Conservation (phyloP, 1,140 invertebrate species). For the Trichonephila clavata region DNA sequence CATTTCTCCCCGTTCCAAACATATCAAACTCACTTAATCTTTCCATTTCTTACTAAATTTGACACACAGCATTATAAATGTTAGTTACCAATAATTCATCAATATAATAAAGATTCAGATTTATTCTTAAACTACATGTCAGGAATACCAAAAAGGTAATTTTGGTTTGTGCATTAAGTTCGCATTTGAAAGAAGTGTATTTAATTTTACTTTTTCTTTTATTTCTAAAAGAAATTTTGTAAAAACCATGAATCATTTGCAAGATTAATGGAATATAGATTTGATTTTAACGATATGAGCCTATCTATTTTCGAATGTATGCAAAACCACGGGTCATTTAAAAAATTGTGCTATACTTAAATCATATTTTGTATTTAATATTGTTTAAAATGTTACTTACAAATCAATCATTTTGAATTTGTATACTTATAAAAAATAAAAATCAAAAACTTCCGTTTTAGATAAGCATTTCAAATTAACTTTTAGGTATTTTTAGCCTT, state of each 20-base stretch:
- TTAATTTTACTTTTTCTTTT: neutral
- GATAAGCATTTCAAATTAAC: neutral
- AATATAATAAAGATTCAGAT: neutral
- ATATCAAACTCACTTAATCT: neutral
- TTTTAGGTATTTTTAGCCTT: neutral
- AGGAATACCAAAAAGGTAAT: neutral
- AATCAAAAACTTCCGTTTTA: neutral
- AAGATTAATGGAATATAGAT: neutral
- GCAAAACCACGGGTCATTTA: neutral
- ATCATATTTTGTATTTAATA: neutral
- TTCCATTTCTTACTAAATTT: neutral
- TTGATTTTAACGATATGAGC: neutral
- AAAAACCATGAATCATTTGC: neutral
- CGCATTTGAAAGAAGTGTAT: neutral
- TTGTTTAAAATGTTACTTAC: neutral
- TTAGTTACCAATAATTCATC: neutral
- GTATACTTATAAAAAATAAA: neutral
- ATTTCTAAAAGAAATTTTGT: neutral
- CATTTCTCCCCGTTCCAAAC: too few relatives aligned
- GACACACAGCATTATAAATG: neutral
- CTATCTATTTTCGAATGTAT: neutral
- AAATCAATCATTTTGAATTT: neutral
- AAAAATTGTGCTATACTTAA: neutral
- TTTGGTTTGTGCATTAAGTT: neutral
- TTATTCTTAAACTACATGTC: neutral